Percentiles rank a stretch among this genome's conserved stretches.
These are phyloP conservation scores for Crematogaster levior DNA, from an alignment of 2,888 invertebrate genomes.

Conservation along the genomic window DNA sequence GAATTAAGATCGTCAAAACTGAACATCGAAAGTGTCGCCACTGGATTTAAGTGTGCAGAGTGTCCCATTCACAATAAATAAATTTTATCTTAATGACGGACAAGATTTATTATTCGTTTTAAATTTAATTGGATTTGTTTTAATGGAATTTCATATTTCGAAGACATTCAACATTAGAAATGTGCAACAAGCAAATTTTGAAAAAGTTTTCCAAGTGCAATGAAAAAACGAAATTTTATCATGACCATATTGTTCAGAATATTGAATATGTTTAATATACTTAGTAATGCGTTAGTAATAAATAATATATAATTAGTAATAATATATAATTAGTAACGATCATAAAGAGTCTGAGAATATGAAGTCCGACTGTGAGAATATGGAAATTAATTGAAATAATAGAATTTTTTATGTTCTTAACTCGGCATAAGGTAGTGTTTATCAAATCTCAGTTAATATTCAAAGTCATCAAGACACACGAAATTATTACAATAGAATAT, in stretches of 20 bases:
- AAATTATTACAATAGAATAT: background rate
- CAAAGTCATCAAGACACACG: too few species aligned
- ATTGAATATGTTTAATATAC: too few species aligned
- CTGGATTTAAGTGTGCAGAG: slow-evolving; percentile 57
- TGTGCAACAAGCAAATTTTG: background rate
- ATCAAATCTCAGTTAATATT: too few species aligned
- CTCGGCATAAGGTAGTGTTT: too few species aligned
- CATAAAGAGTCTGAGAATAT: too few species aligned
- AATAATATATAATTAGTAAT: too few species aligned
- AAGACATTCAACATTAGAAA: background rate
- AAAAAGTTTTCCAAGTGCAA: background rate
- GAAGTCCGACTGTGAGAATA: too few species aligned
- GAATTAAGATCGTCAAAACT: slow-evolving; percentile 5
- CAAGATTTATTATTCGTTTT: background rate
- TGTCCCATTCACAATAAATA: background rate
- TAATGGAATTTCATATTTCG: background rate
- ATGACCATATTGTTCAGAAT: background rate
- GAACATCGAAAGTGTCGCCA: background rate
- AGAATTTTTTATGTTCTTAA: background rate
- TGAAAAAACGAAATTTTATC: background rate
- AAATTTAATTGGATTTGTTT: background rate
- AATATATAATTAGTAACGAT: too few species aligned
- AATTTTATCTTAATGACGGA: slow-evolving; percentile 15
- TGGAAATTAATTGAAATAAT: background rate
- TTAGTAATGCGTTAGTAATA: too few species aligned